A percentile compares a stretch with the other conserved stretches of the same genome.
These are phyloP conservation scores for Elachura formosa DNA, from an alignment of 2,113 vertebrate genomes.

Conservation along the genomic window DNA sequence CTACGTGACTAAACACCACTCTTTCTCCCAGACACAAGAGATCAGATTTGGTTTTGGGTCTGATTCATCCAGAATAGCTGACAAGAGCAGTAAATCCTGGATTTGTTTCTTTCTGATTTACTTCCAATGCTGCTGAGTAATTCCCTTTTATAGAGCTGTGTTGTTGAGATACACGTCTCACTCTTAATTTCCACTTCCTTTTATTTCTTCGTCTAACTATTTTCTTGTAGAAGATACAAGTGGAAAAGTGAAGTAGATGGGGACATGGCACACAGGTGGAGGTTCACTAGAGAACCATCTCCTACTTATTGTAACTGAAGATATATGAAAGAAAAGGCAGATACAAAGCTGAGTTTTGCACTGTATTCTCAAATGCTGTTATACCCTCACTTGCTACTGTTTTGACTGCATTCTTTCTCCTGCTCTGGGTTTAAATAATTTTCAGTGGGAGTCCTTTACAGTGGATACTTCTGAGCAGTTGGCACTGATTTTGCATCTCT, in stretches of 20 bases:
- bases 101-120: background rate
- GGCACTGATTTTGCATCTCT: background rate
- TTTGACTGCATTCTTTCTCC: background rate
- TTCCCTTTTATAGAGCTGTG: slow-evolving; percentile 55
- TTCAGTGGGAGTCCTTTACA: background rate
- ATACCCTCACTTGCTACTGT: background rate
- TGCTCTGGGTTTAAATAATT: slow-evolving; percentile 5
- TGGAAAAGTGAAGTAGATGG: background rate
- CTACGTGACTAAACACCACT: background rate
- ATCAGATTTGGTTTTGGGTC: background rate
- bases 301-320: background rate
- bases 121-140: slow-evolving; percentile 12
- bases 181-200: background rate
- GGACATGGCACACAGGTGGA: background rate
- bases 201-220: background rate
- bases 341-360: background rate
- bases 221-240: background rate
- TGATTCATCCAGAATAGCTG: slow-evolving; percentile 17
- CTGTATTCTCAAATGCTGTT: background rate
- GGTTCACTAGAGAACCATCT: background rate
- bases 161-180: background rate
- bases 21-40: background rate
- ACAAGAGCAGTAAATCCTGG: slow-evolving; percentile 33
- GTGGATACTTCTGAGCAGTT: background rate
- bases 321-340: background rate